phyloP scores from a whole-genome alignment of 1,140 invertebrate genomes.

The Drusus annulatus region DNA sequence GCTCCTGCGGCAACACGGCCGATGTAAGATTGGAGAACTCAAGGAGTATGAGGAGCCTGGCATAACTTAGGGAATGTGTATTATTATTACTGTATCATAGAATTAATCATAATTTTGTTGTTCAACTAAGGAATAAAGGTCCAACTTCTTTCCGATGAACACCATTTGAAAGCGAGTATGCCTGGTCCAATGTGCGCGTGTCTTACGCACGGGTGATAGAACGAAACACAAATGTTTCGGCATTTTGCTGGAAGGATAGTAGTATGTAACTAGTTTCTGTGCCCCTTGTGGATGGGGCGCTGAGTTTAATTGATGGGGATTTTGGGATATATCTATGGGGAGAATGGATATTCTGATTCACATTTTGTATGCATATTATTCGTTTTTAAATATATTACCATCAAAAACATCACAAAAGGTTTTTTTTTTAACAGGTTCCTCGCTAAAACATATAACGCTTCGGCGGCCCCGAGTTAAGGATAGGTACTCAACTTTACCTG shows the following conservation, averaged over 20 bases:
- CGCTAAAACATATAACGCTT: neutral
- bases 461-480: no score
- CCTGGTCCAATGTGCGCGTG: conserved; percentile 30
- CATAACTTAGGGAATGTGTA: conserved; percentile 27
- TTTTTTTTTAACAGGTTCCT: conserved; percentile 9
- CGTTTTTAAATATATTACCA: conserved; percentile 10
- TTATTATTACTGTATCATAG: conserved; percentile 24
- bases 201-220: conserved; percentile 37
- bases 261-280: conserved; percentile 12
- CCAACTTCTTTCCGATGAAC: conserved; percentile 7
- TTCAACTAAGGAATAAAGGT: conserved; percentile 19
- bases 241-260: conserved; percentile 26
- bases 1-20: neutral
- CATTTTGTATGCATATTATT: conserved; percentile 27
- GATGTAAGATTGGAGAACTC: conserved; percentile 1
- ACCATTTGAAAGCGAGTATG: conserved; percentile 19
- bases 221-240: conserved; percentile 33
- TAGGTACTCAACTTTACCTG: no score
- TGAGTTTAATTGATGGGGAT: conserved; percentile 22
- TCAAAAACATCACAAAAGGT: conserved; percentile 15
- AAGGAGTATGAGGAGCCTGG: neutral
- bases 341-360: conserved; percentile 13
- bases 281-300: neutral
- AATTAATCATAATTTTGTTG: conserved; percentile 15
- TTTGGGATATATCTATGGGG: neutral